Evolutionary conservation across 2,113 vertebrate species (phyloP), one percentile per base, ranked within the genome.

Genomic region (Talpa occidentalis): DNA sequence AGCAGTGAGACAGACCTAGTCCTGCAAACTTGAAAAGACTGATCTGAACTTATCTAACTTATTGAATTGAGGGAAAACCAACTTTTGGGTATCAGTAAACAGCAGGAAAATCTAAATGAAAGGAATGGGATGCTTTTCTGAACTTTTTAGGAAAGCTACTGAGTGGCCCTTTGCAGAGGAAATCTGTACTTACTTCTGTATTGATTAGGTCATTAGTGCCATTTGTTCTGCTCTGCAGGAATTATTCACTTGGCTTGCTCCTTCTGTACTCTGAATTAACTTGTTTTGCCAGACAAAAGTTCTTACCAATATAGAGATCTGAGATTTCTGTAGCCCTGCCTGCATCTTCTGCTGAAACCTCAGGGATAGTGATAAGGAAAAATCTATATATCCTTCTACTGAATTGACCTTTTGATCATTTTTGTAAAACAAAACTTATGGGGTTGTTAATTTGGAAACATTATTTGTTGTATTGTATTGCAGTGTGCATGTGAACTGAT

Each of bases 151-250:
- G 62, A 22, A 17, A 94, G 56, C n/a, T 47, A 56, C 79, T 28
- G 70, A 94, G 72, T 70, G 62, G 87, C 62, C 60, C 69, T 78
- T 81, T 64, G 56, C 73, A 56, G 69, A 7, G 67, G 83, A 95
- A 90, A 92, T 59, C 37, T 91, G 10, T 14, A 4, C 88, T 89
- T 83, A 67, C 59, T 90, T 96, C 74, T 89, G 5, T 93, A 84
- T 94, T 64, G 90, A 94, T 93, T 78, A 78, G 87, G 28, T 94
- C 87, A 78, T 96, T 90, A 85, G 80, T 73, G 26, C 17, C n/a
- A 40, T 78, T 96, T 74, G 60, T 94, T 96, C n/a, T 40, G 70
- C 92, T 89, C 67, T 47, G 37, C 0, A 2, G 84, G 87, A 44
- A 69, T 66, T 83, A 60, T 96, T 86, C 10, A 42, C 22, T 40